These are phyloP conservation scores for Pseudochirops cupreus DNA, from an alignment of 2,797 vertebrate genomes.

Conservation along the genomic window DNA sequence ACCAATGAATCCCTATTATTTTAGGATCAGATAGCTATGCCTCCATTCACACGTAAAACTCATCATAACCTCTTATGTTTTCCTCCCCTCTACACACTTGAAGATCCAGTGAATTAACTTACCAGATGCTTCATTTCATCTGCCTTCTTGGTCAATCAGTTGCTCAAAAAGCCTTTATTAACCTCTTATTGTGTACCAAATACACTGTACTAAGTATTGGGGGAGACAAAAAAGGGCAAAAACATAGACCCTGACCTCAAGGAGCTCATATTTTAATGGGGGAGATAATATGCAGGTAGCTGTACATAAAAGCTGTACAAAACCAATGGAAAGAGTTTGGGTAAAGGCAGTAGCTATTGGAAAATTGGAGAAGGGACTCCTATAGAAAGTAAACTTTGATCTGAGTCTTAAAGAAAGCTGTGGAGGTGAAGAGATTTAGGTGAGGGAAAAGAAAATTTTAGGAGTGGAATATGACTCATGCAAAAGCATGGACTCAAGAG, in stretches of 20 bases:
- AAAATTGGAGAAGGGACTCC: background rate
- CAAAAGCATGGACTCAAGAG: background rate
- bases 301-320: background rate
- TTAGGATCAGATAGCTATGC: background rate
- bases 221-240: no score
- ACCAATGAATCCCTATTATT: background rate
- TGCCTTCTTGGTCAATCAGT: no score
- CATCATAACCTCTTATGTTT: no score
- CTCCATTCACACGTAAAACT: background rate
- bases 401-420: background rate
- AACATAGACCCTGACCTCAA: no score
- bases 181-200: background rate
- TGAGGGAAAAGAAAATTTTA: no score
- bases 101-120: no score
- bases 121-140: no score
- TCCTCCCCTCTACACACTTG: no score
- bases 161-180: background rate
- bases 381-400: background rate
- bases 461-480: background rate
- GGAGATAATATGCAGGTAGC: background rate
- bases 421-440: background rate
- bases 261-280: no score
- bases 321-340: background rate
- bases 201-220: background rate
- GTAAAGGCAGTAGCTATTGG: background rate